Percentiles rank a stretch among this genome's conserved stretches.
Evolutionary conservation across 1,140 invertebrate genomes (phyloP).

Genomic region (Bombus confusus): DNA sequence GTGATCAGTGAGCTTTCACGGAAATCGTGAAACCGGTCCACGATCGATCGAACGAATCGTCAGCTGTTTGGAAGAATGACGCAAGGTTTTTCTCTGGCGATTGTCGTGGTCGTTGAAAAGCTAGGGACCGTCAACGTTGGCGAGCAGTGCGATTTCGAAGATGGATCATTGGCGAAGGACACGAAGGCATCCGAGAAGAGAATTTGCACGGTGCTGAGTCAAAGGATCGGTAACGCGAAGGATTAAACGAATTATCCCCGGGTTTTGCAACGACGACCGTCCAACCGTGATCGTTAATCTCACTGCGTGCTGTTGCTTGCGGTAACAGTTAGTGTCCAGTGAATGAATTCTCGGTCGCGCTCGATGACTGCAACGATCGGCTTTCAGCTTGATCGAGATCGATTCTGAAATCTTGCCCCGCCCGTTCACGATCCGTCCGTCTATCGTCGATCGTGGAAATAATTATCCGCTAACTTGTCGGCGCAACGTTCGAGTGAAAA

Average conservation of each 20-base stretch:
- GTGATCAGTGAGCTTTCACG: neutral
- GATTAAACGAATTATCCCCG: neutral
- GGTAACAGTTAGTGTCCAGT: constrained; percentile 72
- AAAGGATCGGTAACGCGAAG: constrained; percentile 3
- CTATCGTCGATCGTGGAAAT: neutral
- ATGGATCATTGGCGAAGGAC: constrained; percentile 21
- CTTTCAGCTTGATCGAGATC: constrained; percentile 30
- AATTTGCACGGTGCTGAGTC: neutral
- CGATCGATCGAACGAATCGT: neutral
- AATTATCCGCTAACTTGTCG: no score
- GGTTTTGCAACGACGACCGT: neutral
- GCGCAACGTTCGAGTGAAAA: constrained; percentile 28
- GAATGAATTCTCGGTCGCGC: constrained; percentile 50
- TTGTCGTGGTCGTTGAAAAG: neutral
- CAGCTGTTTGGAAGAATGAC: constrained; percentile 34
- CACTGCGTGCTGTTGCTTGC: constrained; percentile 72
- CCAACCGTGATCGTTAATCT: constrained; percentile 39
- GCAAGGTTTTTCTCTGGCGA: neutral
- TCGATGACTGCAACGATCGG: neutral
- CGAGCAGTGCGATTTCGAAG: constrained; percentile 22
- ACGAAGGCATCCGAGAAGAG: constrained; percentile 2
- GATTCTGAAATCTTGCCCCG: neutral
- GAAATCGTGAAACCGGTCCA: neutral
- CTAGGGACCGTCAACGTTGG: neutral
- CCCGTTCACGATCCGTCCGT: neutral